Evolutionary conservation across 2,797 vertebrate genomes (phyloP), one percentile per base, ranked within the genome.

Genomic region (Amazonetta brasiliensis): DNA sequence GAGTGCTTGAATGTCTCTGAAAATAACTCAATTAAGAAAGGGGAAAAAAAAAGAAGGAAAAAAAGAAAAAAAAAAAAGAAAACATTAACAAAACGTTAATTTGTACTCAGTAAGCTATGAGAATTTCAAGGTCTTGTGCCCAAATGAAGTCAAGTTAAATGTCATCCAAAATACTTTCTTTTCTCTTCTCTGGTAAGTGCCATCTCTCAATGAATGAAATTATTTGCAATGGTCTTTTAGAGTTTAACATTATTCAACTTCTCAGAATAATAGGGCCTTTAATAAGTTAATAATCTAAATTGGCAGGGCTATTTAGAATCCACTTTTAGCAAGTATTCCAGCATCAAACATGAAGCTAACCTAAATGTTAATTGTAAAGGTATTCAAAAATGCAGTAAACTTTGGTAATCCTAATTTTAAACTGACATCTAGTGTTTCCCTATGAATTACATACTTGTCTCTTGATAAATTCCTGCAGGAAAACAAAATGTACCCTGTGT

Each of bases 81-180:
- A 90, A 39, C 5, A 20, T 41, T 69, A 89, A 74, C 74, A 89
- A 92, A 96, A 93, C 52, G 56, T 86, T 95, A 81, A 89, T 69
- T 91, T 80, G 73, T 92, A 64, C 64, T 97, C 74, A 69, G 78
- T 87, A 97, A 88, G 63, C 63, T 73, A 72, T 67, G 54, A 95
- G 93, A 96, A 93, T 92, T 97, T 96, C 77, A 94, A 92, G 59
- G 69, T 89, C 93, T 92, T 2, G 1, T 80, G 64, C 59, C 23
- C 77, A 90, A 72, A 91, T 90, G 73, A 96, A 97, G 84, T 71
- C 89, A 94, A 96, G 82, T 77, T 64, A 96, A 96, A 97, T 93
- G 74, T 92, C 86, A 95, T 84, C 48, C 68, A 95, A 96, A 97
- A 92, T 91, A 87, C 80, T 93, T 95, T 87, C 71, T 86, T 95